phyloP scores from a whole-genome alignment of 2,797 vertebrate genomes.

The Acanthornis magna region DNA sequence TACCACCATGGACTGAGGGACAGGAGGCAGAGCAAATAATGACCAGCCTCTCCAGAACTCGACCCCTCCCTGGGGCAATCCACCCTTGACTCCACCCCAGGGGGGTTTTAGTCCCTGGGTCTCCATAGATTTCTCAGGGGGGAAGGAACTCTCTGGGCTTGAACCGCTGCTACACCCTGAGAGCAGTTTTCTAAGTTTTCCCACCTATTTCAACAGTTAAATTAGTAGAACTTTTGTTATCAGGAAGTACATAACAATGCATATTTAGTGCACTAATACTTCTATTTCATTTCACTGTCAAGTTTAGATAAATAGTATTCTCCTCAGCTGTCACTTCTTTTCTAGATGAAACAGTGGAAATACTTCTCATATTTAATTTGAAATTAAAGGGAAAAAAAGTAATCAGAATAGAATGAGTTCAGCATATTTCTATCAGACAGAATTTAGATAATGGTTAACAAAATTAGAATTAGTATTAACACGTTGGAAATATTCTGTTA shows the following conservation, averaged over 20 bases:
- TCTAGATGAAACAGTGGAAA: neutral
- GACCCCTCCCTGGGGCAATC: too few relatives aligned
- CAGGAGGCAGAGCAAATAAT: too few relatives aligned
- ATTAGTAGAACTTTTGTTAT: neutral
- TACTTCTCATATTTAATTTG: neutral
- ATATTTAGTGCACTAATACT: neutral
- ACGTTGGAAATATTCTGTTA: neutral
- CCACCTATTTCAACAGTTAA: neutral
- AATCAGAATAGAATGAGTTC: neutral
- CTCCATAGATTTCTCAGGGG: too few relatives aligned
- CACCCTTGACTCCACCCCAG: too few relatives aligned
- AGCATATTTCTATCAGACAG: neutral
- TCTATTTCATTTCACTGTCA: neutral
- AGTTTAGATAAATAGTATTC: neutral
- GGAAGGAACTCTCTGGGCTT: too few relatives aligned
- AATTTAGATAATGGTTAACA: neutral
- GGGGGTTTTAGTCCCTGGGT: too few relatives aligned
- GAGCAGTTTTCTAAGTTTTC: neutral
- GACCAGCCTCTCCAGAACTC: too few relatives aligned
- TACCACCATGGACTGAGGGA: too few relatives aligned
- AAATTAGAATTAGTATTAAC: neutral
- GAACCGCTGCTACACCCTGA: too few relatives aligned
- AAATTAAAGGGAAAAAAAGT: neutral
- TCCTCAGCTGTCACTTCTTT: neutral
- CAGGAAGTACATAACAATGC: neutral